These are phyloP conservation scores for Eulemur rufifrons DNA, from an alignment of 2,113 vertebrate genomes.

Conservation along the genomic window DNA sequence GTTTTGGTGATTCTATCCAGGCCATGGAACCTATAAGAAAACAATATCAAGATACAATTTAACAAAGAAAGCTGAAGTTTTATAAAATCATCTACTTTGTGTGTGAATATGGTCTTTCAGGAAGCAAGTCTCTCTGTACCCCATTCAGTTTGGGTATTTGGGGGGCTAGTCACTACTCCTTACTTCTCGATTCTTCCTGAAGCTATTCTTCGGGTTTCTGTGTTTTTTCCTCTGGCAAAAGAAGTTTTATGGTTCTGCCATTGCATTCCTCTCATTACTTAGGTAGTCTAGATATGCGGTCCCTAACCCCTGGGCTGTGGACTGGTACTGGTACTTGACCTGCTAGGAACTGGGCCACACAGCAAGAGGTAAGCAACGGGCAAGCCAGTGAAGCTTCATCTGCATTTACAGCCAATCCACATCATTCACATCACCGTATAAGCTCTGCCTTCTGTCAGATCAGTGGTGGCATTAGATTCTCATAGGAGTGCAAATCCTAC, in stretches of 20 bases:
- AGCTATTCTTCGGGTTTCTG: not conserved
- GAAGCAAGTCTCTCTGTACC: not conserved
- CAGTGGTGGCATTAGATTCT: no score
- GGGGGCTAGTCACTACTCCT: not conserved
- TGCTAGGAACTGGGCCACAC: no score
- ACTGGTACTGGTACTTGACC: no score
- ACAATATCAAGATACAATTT: not conserved
- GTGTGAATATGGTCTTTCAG: not conserved
- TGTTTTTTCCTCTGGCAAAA: not conserved
- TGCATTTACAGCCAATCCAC: no score
- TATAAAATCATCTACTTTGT: not conserved
- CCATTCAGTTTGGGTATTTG: not conserved
- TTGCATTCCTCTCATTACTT: not conserved
- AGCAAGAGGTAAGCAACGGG: no score
- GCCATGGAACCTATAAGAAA: conserved; percentile 9
- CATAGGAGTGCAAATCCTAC: no score
- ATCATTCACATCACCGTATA: no score
- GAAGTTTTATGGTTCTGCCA: not conserved
- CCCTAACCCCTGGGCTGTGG: no score
- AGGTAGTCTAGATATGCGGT: not conserved
- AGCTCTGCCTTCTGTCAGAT: no score
- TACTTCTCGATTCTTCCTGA: not conserved
- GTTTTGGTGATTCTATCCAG: not conserved
- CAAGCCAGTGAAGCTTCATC: no score
- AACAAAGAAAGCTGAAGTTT: not conserved